Conservation (phyloP, 2,113 vertebrate species). For the Zosterops lateralis region DNA sequence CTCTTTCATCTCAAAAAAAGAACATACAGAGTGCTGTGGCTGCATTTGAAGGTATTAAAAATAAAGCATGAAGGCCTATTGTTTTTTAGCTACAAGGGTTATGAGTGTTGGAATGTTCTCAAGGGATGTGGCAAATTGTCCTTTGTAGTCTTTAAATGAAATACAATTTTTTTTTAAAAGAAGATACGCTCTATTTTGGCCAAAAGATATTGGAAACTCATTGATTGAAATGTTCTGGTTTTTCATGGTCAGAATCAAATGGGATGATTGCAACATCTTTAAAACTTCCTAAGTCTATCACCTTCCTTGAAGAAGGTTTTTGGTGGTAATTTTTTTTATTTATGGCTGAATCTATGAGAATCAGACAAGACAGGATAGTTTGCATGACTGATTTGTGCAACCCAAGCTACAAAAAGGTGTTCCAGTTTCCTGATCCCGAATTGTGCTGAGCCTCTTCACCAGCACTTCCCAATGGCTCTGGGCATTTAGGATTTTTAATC, state of each 20-base stretch:
- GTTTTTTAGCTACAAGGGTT: not conserved
- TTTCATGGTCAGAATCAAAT: not conserved
- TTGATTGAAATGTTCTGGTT: not conserved
- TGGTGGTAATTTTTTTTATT: not conserved
- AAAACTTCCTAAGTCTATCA: not conserved
- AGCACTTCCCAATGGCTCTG: not conserved
- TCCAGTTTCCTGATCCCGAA: not conserved
- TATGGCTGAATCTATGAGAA: not conserved
- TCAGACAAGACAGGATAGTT: not conserved
- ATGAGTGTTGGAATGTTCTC: not conserved
- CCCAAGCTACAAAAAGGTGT: not conserved
- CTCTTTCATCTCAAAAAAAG: not conserved
- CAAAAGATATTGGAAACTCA: not conserved
- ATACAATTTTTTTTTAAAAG: not conserved
- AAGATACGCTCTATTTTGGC: not conserved
- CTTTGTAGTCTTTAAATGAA: not conserved
- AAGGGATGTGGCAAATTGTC: not conserved
- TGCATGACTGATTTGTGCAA: not conserved
- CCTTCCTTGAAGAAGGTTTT: not conserved
- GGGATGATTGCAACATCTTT: not conserved
- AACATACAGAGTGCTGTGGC: not conserved
- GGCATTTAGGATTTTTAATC: not conserved
- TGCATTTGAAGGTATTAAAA: not conserved
- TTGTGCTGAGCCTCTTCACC: not conserved
- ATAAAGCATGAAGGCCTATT: not conserved